These are phyloP conservation scores for Notechis scutatus DNA, from an alignment of 2,113 vertebrate species.

Conservation along the genomic window DNA sequence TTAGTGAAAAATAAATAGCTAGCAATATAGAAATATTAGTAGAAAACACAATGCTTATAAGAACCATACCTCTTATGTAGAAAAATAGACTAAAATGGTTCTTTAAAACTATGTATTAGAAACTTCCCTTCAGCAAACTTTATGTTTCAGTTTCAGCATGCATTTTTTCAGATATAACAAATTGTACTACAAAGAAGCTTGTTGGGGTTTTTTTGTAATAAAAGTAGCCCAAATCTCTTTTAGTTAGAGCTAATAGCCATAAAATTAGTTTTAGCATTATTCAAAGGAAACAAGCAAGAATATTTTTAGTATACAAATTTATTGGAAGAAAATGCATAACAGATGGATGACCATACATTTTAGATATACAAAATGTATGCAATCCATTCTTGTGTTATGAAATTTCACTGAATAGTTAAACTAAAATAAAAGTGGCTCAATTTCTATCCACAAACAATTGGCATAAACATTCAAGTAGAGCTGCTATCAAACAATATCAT, in stretches of 20 bases:
- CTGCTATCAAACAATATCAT: conserved; percentile 6
- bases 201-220: neutral
- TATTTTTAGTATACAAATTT: conserved; percentile 10
- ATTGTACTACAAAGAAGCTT: neutral
- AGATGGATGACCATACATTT: neutral
- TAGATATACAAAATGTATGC: neutral
- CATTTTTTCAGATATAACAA: neutral
- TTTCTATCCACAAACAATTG: conserved; percentile 17
- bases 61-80: neutral
- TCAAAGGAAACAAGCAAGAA: neutral
- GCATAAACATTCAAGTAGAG: conserved; percentile 16
- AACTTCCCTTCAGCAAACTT: neutral
- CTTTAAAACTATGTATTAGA: neutral
- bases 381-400: neutral
- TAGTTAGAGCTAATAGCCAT: neutral
- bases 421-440: neutral
- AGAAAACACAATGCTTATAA: neutral
- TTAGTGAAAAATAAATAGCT: neutral
- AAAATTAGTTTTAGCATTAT: neutral
- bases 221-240: neutral
- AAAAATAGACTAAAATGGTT: neutral
- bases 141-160: neutral
- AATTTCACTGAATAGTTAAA: neutral
- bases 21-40: neutral
- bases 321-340: conserved; percentile 16